Percentiles rank a stretch among this genome's conserved stretches.
Conservation (phyloP, 2,113 vertebrate genomes). For the Bujurquina vittata region DNA sequence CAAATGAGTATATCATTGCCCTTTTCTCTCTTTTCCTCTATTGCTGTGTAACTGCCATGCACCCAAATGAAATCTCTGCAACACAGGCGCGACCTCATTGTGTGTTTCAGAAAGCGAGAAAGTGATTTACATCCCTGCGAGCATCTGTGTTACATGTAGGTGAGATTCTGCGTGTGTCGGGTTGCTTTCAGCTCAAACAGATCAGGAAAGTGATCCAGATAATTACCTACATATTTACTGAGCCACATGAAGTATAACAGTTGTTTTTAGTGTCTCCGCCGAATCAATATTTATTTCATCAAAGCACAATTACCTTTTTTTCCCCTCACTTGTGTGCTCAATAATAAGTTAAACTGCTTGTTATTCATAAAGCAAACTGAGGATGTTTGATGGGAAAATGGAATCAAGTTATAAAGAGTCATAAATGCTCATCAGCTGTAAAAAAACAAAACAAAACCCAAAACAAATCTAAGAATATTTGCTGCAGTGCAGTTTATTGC, state of each 20-base stretch:
- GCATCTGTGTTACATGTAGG: background rate
- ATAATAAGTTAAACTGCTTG: conserved; percentile 14
- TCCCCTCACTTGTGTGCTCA: background rate
- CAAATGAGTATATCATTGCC: background rate
- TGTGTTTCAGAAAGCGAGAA: background rate
- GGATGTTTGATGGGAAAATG: conserved; percentile 6
- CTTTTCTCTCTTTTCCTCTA: background rate
- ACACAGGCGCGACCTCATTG: background rate
- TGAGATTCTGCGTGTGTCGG: background rate
- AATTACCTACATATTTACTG: conserved; percentile 4
- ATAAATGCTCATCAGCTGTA: conserved; percentile 15
- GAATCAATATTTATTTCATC: conserved; percentile 46
- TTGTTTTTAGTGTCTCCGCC: conserved; percentile 19
- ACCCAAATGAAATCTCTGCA: background rate
- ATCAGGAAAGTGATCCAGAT: background rate
- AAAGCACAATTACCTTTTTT: conserved; percentile 27
- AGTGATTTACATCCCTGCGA: background rate
- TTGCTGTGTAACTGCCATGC: background rate
- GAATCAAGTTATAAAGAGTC: background rate
- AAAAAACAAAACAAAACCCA: background rate
- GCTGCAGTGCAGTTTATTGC: conserved; percentile 6
- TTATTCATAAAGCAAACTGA: conserved; percentile 20
- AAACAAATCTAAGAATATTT: background rate
- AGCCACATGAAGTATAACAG: conserved; percentile 7
- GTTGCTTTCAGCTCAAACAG: background rate